A percentile compares a stretch with the other conserved stretches of the same genome.
Evolutionary conservation across 2,888 invertebrate genomes (phyloP).

Genomic region (Eupelmus urozonus): DNA sequence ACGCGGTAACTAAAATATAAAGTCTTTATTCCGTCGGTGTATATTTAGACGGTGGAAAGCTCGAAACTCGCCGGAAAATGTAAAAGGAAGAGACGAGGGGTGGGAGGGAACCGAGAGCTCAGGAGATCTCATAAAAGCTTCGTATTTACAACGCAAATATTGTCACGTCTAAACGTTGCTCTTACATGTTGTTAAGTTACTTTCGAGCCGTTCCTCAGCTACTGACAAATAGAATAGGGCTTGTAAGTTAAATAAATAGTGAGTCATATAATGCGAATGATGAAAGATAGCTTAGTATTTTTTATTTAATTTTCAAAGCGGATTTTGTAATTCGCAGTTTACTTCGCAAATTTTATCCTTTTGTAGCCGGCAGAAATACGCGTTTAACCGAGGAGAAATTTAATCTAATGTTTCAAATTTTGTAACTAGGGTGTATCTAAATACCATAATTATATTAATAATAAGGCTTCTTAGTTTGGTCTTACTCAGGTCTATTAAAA

Average conservation of each 20-base stretch:
- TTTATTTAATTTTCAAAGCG: no score
- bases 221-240: background rate
- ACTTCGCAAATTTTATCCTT: no score
- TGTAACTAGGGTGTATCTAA: no score
- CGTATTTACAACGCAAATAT: conserved; percentile 52
- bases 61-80: background rate
- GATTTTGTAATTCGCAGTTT: no score
- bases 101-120: background rate
- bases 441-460: no score
- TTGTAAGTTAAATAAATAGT: background rate
- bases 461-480: no score
- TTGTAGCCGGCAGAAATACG: no score
- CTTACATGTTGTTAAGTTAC: conserved; percentile 28
- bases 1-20: conserved; percentile 9
- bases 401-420: no score
- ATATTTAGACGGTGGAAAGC: background rate
- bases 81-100: background rate
- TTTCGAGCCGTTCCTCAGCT: background rate
- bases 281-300: no score
- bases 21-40: conserved; percentile 4
- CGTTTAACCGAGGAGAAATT: no score
- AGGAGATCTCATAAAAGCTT: conserved; percentile 36
- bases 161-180: conserved; percentile 31
- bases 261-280: no score
- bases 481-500: no score